Conservation (phyloP, 2,113 vertebrate genomes). For the Cacatua alba region DNA sequence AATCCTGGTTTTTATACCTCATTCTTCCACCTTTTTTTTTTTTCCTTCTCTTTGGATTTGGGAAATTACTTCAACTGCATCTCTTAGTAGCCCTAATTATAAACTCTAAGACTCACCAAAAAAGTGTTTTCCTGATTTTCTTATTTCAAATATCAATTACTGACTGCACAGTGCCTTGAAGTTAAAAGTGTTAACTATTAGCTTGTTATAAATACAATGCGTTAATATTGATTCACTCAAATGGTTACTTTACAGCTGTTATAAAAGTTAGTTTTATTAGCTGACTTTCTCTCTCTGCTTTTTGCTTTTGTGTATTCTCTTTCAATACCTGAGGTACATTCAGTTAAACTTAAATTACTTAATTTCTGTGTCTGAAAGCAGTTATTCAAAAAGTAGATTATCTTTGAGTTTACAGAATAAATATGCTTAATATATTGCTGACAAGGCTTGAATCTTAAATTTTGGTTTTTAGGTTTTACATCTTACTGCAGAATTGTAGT, state of each 20-base stretch:
- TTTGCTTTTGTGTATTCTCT: background rate
- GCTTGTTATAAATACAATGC: background rate
- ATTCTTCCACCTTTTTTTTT: background rate
- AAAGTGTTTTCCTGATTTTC: background rate
- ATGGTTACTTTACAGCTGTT: background rate
- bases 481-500: background rate
- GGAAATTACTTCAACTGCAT: background rate
- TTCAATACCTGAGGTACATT: background rate
- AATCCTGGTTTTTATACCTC: background rate
- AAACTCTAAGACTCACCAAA: background rate
- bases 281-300: background rate
- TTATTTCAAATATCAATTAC: background rate
- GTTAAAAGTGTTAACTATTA: background rate
- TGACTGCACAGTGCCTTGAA: background rate
- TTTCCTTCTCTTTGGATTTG: background rate
- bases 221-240: background rate
- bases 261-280: background rate
- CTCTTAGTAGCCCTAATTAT: background rate
- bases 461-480: background rate
- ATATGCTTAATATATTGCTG: background rate
- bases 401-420: slow-evolving; percentile 26
- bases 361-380: background rate
- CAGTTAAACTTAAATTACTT: slow-evolving; percentile 24
- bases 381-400: slow-evolving; percentile 12
- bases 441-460: background rate